Conservation (phyloP, 2,797 vertebrate species). For the Sebastes oblongus region DNA sequence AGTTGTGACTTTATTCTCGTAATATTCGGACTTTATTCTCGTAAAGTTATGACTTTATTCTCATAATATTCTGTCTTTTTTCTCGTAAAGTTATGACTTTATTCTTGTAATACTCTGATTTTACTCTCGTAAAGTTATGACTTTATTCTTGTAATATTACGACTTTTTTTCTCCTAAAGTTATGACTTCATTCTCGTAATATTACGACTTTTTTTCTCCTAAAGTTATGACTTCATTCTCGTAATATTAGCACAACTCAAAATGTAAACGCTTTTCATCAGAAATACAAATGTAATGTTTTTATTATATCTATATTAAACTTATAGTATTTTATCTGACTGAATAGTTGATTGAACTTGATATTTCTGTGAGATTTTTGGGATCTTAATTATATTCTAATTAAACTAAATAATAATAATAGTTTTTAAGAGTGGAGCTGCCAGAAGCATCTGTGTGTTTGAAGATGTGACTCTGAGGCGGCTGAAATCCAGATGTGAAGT, state of each 20-base stretch:
- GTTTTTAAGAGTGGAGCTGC: not conserved
- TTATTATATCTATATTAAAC: not conserved
- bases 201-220: not conserved
- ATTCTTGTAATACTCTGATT: too few species aligned
- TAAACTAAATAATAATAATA: not conserved
- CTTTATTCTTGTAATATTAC: too few species aligned
- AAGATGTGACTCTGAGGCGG: not conserved
- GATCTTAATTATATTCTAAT: not conserved
- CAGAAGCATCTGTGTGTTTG: not conserved
- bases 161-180: too few species aligned
- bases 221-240: too few species aligned
- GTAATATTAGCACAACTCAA: too few species aligned
- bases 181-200: too few species aligned
- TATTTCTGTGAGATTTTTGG: not conserved
- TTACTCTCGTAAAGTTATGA: too few species aligned
- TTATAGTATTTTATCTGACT: not conserved
- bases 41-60: too few species aligned
- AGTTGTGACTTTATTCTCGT: too few species aligned
- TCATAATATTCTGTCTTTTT: rapidly evolving
- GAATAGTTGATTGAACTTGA: not conserved
- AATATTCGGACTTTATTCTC: too few species aligned
- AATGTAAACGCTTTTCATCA: not conserved
- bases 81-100: too few species aligned
- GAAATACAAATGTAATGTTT: not conserved
- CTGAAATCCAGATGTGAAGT: not conserved